These are phyloP conservation scores for Corvus hawaiiensis DNA, from an alignment of 2,113 vertebrate genomes.

Conservation along the genomic window DNA sequence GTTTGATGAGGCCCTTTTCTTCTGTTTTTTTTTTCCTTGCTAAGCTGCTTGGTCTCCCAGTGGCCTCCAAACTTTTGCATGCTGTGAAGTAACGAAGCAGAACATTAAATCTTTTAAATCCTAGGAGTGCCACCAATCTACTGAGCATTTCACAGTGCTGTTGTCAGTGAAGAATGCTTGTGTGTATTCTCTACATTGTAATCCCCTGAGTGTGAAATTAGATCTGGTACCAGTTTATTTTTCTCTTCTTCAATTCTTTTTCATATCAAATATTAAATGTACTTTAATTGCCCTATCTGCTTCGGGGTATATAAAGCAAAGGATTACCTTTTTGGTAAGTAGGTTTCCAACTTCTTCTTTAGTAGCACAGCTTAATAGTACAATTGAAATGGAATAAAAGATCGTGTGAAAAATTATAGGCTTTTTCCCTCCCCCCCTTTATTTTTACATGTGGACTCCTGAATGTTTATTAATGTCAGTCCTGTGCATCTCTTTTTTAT, in stretches of 20 bases:
- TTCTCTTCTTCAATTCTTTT: neutral
- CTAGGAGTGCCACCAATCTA: neutral
- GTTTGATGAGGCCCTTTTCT: neutral
- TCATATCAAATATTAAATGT: neutral
- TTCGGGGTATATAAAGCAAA: neutral
- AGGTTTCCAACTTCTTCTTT: neutral
- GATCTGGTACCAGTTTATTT: neutral
- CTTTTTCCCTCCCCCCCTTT: accelerated
- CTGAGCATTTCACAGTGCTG: neutral
- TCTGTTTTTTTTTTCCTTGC: neutral
- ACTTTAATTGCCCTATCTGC: neutral
- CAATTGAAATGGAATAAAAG: neutral
- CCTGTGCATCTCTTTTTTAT: neutral
- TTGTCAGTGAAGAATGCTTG: constrained; percentile 23
- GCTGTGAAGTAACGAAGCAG: constrained; percentile 25
- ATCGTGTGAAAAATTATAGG: neutral
- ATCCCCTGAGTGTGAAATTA: constrained; percentile 38
- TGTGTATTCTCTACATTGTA: constrained; percentile 25
- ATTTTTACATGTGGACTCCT: neutral
- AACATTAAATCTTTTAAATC: constrained; percentile 47
- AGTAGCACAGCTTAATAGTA: neutral
- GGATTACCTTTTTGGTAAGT: neutral
- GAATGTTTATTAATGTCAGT: neutral
- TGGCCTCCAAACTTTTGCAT: neutral
- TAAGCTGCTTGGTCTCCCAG: neutral